These are phyloP conservation scores for Diachasmimorpha longicaudata DNA, from an alignment of 1,140 invertebrate species.

Conservation along the genomic window DNA sequence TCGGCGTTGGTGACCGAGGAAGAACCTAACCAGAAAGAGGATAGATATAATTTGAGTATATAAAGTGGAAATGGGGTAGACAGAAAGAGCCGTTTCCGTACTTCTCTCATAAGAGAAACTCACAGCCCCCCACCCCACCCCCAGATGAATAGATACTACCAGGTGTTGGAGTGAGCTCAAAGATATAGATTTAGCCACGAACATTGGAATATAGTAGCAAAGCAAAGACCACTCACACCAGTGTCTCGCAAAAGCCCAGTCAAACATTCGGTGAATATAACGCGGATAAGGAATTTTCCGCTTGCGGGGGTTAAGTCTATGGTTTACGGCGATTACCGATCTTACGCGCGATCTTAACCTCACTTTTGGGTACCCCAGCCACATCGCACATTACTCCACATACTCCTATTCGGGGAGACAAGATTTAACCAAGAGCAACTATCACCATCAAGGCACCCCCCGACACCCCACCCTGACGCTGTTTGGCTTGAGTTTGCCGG, in stretches of 20 bases:
- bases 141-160: neutral
- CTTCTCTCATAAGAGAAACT: neutral
- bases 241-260: conserved; percentile 15
- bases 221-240: conserved; percentile 30
- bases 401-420: neutral
- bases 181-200: neutral
- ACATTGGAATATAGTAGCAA: conserved; percentile 31
- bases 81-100: neutral
- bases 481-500: conserved; percentile 57
- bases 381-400: neutral
- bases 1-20: conserved; percentile 25
- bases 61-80: conserved; percentile 6
- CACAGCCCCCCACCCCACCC: neutral
- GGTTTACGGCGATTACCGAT: conserved; percentile 58
- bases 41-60: conserved; percentile 5
- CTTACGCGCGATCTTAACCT: conserved; percentile 44
- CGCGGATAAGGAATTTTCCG: conserved; percentile 46
- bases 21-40: neutral
- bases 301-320: conserved; percentile 50
- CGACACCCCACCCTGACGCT: conserved; percentile 45
- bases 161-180: neutral
- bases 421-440: conserved; percentile 11
- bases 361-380: neutral
- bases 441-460: neutral
- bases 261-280: conserved; percentile 30